Evolutionary conservation across 2,888 invertebrate genomes (phyloP), one percentile per base, ranked within the genome.

Genomic region (Aphodius sticticus): DNA sequence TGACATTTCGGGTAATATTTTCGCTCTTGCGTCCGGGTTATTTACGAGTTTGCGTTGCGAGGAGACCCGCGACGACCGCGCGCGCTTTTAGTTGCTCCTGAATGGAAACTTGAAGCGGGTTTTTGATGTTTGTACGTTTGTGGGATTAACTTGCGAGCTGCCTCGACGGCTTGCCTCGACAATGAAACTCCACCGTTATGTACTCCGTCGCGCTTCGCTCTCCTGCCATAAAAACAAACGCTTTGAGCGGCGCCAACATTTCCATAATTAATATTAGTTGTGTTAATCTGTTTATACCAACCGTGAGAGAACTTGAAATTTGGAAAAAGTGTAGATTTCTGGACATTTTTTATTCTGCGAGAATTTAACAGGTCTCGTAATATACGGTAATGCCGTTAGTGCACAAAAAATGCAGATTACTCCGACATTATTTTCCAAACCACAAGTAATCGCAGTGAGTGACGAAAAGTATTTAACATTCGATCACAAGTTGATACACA

Each of bases 1-100:
- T 77, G 79, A 76, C 76, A 72, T 79, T 79, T 76, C 75, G 69
- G 75, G 69, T 69, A 74, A 70, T 78, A 69, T 75, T 78, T 78
- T 16, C 76, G 9, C 72, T 37, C 69, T 75, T 69, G 16, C 26
- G 16, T 75, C 16, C 14, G 38, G 69, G 14, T 75, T 76, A 76
- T 37, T 37, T 38, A 7, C 26, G 16, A 69, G 53, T 38, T 76
- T 53, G 35, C 35, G 74, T 74, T 74, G 26, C 16, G 35, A 6
- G 36, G 37, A n/a, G 3, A 12, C 4, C 7, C 53, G 53, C 53
- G 53, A 12, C 53, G 53, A 12, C 53, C 9, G 53, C 7, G 53
- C 53, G 53, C 53, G 53, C 53, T 53, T 53, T 53, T 53, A 53
- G 53, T 53, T 53, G 53, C 53, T 53, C 16, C 26, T 36, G 37